Evolutionary conservation across 2,888 invertebrate genomes (phyloP).

Genomic region (Lepidochitona cinerea): DNA sequence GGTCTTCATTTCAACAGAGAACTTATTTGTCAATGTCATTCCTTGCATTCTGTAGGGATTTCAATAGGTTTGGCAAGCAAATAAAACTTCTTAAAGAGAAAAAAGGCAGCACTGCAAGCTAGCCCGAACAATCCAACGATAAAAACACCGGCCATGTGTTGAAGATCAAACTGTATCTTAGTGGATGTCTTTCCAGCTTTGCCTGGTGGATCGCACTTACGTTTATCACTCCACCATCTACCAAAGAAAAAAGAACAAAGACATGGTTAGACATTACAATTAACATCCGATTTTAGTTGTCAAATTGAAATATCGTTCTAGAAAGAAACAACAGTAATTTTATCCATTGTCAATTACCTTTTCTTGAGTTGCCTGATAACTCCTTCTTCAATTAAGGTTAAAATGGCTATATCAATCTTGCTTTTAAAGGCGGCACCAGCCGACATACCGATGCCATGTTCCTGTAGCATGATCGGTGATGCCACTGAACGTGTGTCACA

Average conservation of each 20-base stretch:
- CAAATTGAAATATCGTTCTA: too few relatives aligned
- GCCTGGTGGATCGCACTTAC: constrained; percentile 40
- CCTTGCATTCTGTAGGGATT: constrained; percentile 15
- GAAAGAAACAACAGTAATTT: too few relatives aligned
- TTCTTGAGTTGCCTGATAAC: constrained; percentile 44
- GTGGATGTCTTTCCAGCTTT: constrained; percentile 31
- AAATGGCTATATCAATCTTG: constrained; percentile 52
- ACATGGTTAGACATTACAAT: not conserved
- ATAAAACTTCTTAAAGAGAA: constrained; percentile 58
- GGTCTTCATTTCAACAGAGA: too few relatives aligned
- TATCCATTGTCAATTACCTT: constrained; percentile 32
- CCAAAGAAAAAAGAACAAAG: not conserved
- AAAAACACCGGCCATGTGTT: constrained; percentile 61
- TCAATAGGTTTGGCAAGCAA: constrained; percentile 29
- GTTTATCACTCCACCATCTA: constrained; percentile 63
- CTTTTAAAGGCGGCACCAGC: constrained; percentile 53
- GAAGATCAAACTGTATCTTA: constrained; percentile 48
- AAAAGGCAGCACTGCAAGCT: constrained; percentile 47
- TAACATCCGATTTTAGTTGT: not conserved
- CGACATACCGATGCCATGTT: constrained; percentile 58
- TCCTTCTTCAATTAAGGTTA: constrained; percentile 50
- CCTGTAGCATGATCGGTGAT: constrained; percentile 53
- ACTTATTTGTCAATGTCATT: too few relatives aligned
- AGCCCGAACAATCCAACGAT: constrained; percentile 55
- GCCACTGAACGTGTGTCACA: constrained; percentile 51